Evolutionary conservation across 2,888 invertebrate species (phyloP).

Genomic region (Lobophora halterata): DNA sequence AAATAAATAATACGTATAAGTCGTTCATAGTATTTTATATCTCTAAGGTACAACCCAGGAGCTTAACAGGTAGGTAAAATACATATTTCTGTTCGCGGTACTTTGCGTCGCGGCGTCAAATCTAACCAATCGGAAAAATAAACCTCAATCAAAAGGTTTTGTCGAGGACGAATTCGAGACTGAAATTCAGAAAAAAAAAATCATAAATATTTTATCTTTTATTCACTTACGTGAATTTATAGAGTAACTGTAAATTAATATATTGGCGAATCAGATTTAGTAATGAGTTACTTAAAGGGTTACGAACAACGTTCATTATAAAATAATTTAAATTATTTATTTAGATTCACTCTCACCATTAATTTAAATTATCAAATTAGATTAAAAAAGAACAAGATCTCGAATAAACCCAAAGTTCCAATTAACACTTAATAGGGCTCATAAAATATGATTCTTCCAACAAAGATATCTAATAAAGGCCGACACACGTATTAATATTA

Average conservation of each 20-base stretch:
- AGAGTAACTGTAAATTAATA: too few relatives aligned
- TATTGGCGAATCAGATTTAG: too few relatives aligned
- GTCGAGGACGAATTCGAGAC: constrained; percentile 25
- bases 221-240: constrained; percentile 18
- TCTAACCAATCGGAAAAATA: constrained; percentile 37
- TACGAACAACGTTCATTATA: too few relatives aligned
- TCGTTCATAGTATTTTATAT: too few relatives aligned
- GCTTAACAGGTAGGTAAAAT: too few relatives aligned
- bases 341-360: constrained; percentile 11
- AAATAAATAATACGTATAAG: too few relatives aligned
- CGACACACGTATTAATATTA: constrained; percentile 66
- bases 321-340: constrained; percentile 17
- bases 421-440: constrained; percentile 61
- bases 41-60: constrained; percentile 19
- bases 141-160: constrained; percentile 35
- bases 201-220: constrained; percentile 2
- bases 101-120: constrained; percentile 23
- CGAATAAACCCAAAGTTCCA: constrained; percentile 56
- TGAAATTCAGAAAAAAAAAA: constrained; percentile 1
- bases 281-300: too few relatives aligned
- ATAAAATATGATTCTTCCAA: constrained; percentile 63
- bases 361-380: constrained; percentile 23
- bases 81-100: constrained; percentile 26
- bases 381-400: constrained; percentile 33
- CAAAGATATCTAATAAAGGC: constrained; percentile 64